Conservation (phyloP, 2,113 vertebrate species). For the Petroica traversi region DNA sequence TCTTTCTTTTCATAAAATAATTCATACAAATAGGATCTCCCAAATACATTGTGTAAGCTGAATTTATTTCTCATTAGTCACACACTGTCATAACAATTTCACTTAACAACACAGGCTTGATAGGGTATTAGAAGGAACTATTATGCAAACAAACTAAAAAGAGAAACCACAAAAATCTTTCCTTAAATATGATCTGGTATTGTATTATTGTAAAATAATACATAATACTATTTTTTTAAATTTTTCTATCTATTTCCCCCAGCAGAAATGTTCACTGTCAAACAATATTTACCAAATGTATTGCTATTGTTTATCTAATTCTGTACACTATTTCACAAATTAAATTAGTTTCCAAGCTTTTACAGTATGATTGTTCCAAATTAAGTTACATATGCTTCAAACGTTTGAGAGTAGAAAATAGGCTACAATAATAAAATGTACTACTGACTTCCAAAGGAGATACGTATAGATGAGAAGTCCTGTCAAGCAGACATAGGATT, state of each 20-base stretch:
- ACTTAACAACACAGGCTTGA: neutral
- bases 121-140: neutral
- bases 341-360: neutral
- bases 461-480: neutral
- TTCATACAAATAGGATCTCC: neutral
- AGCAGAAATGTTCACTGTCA: neutral
- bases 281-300: neutral
- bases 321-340: neutral
- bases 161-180: neutral
- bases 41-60: neutral
- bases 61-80: neutral
- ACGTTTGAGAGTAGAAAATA: neutral
- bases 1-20: neutral
- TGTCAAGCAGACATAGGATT: neutral
- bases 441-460: neutral
- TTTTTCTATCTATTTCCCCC: neutral
- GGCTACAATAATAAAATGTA: neutral
- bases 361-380: neutral
- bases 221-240: neutral
- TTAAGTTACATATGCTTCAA: neutral
- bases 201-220: neutral
- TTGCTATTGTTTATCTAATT: neutral
- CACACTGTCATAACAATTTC: neutral
- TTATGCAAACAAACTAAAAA: neutral
- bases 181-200: neutral